Evolutionary conservation across 2,797 vertebrate species (phyloP).

Genomic region (Enteromius viviparus): DNA sequence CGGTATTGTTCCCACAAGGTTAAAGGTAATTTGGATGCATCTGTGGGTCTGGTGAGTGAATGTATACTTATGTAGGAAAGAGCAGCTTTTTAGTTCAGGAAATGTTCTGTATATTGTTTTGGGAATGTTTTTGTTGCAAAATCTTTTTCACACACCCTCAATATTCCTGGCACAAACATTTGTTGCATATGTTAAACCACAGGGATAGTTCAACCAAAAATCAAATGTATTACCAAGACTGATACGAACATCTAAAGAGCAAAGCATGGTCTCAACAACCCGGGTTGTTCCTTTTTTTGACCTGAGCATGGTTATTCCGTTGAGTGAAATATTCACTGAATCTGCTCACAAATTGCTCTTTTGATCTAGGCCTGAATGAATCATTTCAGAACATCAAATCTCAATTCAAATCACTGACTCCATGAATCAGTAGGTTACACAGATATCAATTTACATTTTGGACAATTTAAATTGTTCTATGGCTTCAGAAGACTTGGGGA

Average conservation of each 20-base stretch:
- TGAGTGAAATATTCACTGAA: not conserved
- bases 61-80: constrained; percentile 2
- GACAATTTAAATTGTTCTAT: not conserved
- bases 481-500: not conserved
- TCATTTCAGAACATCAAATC: not conserved
- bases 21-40: constrained; percentile 37
- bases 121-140: not conserved
- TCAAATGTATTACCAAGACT: not conserved
- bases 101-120: constrained; percentile 7
- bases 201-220: constrained; percentile 11
- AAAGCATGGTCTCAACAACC: not conserved
- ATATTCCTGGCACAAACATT: not conserved
- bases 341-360: not conserved
- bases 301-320: not conserved
- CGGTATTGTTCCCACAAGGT: constrained; percentile 10
- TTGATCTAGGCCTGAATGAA: not conserved
- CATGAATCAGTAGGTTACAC: not conserved
- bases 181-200: constrained; percentile 27
- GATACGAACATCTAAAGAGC: not conserved
- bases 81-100: constrained; percentile 6
- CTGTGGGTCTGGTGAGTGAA: constrained; percentile 25
- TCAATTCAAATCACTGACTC: not conserved
- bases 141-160: not conserved
- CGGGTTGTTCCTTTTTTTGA: not conserved
- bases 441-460: not conserved